Evolutionary conservation across 2,888 invertebrate genomes (phyloP).

Genomic region (Troilus luridus): DNA sequence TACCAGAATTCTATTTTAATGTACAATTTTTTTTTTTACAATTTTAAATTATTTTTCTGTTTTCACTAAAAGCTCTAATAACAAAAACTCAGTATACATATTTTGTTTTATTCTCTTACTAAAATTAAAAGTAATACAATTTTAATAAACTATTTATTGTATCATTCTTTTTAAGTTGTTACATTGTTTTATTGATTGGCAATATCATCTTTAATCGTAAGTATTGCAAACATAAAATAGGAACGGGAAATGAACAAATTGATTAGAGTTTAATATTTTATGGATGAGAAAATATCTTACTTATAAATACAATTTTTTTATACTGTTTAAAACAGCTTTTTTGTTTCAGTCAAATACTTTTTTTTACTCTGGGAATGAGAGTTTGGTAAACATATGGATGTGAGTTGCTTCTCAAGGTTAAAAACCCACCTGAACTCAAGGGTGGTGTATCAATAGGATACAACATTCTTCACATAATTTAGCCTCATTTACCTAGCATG

Average conservation of each 20-base stretch:
- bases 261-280: background rate
- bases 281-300: background rate
- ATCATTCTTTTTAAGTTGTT: background rate
- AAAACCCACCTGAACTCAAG: slow-evolving; percentile 21
- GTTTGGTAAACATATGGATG: background rate
- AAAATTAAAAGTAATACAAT: background rate
- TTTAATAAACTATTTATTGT: background rate
- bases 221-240: background rate
- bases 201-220: background rate
- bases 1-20: background rate
- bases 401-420: slow-evolving; percentile 22
- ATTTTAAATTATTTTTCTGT: background rate
- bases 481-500: background rate
- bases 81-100: background rate
- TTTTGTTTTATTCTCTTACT: background rate
- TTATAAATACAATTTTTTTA: background rate
- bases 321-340: background rate
- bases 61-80: background rate
- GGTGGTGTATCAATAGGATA: slow-evolving; percentile 9
- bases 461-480: background rate
- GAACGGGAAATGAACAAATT: background rate
- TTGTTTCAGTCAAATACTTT: background rate
- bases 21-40: background rate
- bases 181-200: background rate
- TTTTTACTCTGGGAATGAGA: background rate